Conservation (phyloP, 2,113 vertebrate genomes). For the Mobula birostris region DNA sequence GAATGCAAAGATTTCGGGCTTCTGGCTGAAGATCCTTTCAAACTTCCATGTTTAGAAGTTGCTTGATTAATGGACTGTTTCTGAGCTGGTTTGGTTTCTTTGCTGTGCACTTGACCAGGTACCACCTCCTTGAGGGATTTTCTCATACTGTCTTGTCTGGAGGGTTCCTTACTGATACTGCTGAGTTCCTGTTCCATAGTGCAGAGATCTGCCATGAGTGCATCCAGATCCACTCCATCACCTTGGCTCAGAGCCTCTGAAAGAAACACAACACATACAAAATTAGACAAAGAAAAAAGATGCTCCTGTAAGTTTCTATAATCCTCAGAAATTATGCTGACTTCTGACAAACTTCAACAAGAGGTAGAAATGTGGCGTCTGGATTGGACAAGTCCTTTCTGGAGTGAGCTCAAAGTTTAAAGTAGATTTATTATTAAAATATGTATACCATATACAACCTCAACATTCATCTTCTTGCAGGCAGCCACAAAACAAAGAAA, state of each 20-base stretch:
- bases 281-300: slow-evolving; percentile 38
- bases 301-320: not conserved
- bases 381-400: not conserved
- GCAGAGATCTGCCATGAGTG: slow-evolving; percentile 96
- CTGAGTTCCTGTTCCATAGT: slow-evolving; percentile 94
- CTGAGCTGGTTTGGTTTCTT: slow-evolving; percentile 66
- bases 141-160: slow-evolving; percentile 57
- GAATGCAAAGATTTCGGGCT: slow-evolving; percentile 59
- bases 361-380: not conserved
- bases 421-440: too few relatives aligned
- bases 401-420: not conserved
- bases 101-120: slow-evolving; percentile 40
- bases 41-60: slow-evolving; percentile 63
- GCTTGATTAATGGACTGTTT: slow-evolving; percentile 62
- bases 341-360: not conserved
- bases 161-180: slow-evolving; percentile 74
- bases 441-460: too few relatives aligned
- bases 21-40: slow-evolving; percentile 59
- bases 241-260: slow-evolving; percentile 95
- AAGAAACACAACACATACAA: slow-evolving; percentile 43
- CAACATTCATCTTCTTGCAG: too few relatives aligned
- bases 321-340: not conserved
- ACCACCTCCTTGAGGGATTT: slow-evolving; percentile 52
- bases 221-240: slow-evolving; percentile 89
- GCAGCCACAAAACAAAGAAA: too few relatives aligned